Conservation (phyloP, 2,797 vertebrate species). For the Apogon hyalosoma region DNA sequence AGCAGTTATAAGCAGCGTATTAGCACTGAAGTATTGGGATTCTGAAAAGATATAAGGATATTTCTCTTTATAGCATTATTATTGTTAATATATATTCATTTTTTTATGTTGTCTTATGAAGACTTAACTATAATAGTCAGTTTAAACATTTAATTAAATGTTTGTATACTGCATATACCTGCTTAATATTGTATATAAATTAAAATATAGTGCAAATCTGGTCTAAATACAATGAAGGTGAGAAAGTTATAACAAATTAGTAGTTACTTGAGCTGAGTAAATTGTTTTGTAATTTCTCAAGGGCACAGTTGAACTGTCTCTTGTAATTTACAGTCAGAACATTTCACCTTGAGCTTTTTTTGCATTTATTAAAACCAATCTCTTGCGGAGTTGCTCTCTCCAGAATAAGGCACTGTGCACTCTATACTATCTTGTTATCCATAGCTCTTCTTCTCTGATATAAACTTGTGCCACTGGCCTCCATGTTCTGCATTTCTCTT, state of each 20-base stretch:
- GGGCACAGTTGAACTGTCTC: conserved; percentile 37
- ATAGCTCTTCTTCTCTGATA: conserved; percentile 47
- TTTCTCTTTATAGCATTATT: too few relatives aligned
- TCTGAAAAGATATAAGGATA: too few relatives aligned
- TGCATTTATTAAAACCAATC: conserved; percentile 21
- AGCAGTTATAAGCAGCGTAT: background rate
- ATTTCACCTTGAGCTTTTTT: conserved; percentile 36
- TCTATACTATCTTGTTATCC: conserved; percentile 31
- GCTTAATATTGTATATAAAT: too few relatives aligned
- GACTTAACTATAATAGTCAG: too few relatives aligned
- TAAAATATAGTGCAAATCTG: too few relatives aligned
- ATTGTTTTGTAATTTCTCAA: conserved; percentile 28
- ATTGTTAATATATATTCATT: too few relatives aligned
- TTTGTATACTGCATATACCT: too few relatives aligned
- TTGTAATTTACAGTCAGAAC: conserved; percentile 22
- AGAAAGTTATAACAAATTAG: background rate
- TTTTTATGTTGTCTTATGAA: too few relatives aligned
- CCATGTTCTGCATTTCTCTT: conserved; percentile 60
- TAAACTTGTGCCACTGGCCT: conserved; percentile 52
- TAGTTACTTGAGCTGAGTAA: background rate
- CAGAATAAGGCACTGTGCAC: conserved; percentile 72
- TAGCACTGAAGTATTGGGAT: background rate
- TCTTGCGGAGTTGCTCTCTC: conserved; percentile 35
- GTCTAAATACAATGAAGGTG: background rate
- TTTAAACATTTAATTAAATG: too few relatives aligned